Percentiles rank a stretch among this genome's conserved stretches.
These are phyloP conservation scores for Nestor notabilis DNA, from an alignment of 2,113 vertebrate genomes.

Conservation along the genomic window DNA sequence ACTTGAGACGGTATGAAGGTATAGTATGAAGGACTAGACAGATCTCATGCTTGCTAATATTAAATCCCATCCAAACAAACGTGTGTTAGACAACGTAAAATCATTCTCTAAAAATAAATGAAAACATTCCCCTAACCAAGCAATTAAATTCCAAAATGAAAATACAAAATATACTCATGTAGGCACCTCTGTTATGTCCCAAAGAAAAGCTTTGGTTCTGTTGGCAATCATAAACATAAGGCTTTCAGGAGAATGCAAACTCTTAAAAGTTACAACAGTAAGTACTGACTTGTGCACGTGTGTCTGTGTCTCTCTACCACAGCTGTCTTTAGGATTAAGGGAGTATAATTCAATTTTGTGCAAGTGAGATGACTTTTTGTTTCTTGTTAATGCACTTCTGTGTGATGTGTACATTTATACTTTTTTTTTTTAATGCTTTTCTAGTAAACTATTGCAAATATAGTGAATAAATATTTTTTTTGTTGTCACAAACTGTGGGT, in stretches of 20 bases:
- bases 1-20: not conserved
- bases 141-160: not conserved
- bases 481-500: not conserved
- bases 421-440: slow-evolving; percentile 51
- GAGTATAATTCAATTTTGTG: not conserved
- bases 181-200: not conserved
- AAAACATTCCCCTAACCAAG: not conserved
- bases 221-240: not conserved
- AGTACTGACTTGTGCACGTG: not conserved
- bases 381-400: slow-evolving; percentile 53
- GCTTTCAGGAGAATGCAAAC: not conserved
- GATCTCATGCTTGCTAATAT: not conserved
- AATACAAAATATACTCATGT: not conserved
- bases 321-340: not conserved
- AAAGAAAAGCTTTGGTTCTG: not conserved
- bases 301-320: not conserved
- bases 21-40: not conserved
- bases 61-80: not conserved
- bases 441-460: slow-evolving; percentile 45
- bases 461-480: slow-evolving; percentile 66
- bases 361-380: not conserved
- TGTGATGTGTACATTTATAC: slow-evolving; percentile 1
- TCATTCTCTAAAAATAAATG: not conserved
- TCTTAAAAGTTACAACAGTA: not conserved
- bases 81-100: not conserved